phyloP scores from a whole-genome alignment of 2,888 invertebrate species.

The Petrolisthes manimaculis region DNA sequence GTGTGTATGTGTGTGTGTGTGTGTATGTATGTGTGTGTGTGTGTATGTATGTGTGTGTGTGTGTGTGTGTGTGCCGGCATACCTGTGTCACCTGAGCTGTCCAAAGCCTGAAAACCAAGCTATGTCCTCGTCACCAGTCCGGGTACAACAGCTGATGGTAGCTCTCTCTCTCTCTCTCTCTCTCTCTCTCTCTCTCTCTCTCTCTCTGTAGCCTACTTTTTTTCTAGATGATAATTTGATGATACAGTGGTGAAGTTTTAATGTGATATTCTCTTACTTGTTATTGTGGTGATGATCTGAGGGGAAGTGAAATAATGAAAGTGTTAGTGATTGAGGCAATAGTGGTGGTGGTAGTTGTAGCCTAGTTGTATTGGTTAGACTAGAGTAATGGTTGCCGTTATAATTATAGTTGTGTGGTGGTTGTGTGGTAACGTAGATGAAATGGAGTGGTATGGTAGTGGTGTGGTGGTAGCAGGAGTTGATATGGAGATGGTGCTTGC shows the following conservation, averaged over 20 bases:
- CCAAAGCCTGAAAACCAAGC: background rate
- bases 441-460: background rate
- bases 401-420: background rate
- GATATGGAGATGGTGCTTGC: background rate
- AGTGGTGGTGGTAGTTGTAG: background rate
- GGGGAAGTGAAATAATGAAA: background rate
- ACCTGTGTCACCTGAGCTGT: background rate
- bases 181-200: constrained; percentile 6
- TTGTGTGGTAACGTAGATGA: background rate
- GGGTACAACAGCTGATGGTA: background rate
- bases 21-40: constrained; percentile 22
- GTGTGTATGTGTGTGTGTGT: constrained; percentile 19
- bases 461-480: background rate
- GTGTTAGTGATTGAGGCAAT: background rate
- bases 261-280: too few species aligned
- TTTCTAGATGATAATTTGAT: too few species aligned
- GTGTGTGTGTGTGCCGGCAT: background rate
- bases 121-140: background rate
- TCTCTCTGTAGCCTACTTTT: background rate
- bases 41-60: background rate
- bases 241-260: too few species aligned
- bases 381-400: background rate
- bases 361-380: background rate
- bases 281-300: background rate
- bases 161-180: background rate